A percentile compares a stretch with the other conserved stretches of the same genome.
These are phyloP conservation scores for Aphelenchoides fujianensis DNA, from an alignment of 1,140 invertebrate genomes.

Conservation along the genomic window DNA sequence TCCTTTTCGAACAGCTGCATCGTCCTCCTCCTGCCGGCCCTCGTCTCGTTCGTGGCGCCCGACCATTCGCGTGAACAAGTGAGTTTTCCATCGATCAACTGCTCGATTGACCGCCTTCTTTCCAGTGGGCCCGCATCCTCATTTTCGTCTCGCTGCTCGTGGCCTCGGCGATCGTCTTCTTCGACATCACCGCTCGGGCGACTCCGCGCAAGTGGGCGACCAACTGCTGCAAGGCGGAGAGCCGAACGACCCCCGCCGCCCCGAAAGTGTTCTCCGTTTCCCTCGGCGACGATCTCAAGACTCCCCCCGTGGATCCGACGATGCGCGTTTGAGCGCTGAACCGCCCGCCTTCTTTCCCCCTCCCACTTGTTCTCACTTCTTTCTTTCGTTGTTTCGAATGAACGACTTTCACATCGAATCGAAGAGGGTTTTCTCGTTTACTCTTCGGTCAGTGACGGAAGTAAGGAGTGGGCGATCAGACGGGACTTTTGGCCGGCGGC, in stretches of 20 bases:
- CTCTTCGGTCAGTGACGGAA: neutral
- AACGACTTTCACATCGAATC: no score
- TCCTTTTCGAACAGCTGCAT: slow-evolving; percentile 22
- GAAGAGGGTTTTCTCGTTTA: neutral
- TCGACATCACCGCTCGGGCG: slow-evolving; percentile 35
- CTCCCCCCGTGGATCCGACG: neutral
- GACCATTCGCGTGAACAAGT: neutral
- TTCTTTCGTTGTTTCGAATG: neutral
- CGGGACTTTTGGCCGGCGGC: neutral
- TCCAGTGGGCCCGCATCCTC: slow-evolving; percentile 7
- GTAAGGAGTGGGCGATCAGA: neutral
- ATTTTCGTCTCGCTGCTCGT: slow-evolving; percentile 21
- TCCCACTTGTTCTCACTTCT: neutral
- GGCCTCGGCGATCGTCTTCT: slow-evolving; percentile 28
- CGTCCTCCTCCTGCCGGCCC: slow-evolving; percentile 27
- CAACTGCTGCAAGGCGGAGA: neutral
- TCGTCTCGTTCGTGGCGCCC: slow-evolving; percentile 7
- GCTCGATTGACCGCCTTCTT: no score
- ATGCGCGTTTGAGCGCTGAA: neutral
- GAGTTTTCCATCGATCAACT: no score
- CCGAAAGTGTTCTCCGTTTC: neutral
- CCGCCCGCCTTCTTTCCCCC: neutral
- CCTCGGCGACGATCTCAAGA: neutral
- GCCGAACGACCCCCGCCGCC: neutral
- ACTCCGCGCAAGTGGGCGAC: slow-evolving; percentile 32